Evolutionary conservation across 2,113 vertebrate genomes (phyloP), one percentile per base, ranked within the genome.

Genomic region (Camelus bactrianus): DNA sequence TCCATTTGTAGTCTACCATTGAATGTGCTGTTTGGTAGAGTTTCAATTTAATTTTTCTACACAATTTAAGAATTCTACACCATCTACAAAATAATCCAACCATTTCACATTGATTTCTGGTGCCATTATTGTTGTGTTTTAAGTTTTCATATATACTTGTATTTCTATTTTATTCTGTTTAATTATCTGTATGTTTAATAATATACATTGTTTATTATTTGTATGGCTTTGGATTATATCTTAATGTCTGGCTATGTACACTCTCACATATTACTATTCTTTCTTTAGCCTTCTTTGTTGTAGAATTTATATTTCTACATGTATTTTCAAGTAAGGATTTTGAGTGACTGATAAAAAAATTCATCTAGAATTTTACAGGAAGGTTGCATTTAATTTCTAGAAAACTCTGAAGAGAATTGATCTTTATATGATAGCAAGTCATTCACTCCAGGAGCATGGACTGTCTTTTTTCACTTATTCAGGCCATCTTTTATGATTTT

Each of bases 41-140:
- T 84, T 92, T 50, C 14, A 58, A 38, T 92, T 96, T 62, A 56
- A 38, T 58, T 73, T 92, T 96, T 60, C 62, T 79, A 32, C 3
- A 32, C 8, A 24, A 13, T n/a, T 83, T 6, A 69, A 84, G 89
- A 93, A 70, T 42, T 72, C n/a, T 24, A 88, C 1, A 81, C 15
- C 11, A 38, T 17, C 7, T 70, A 70, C 1, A 91, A 65, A 91
- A 67, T 38, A 91, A 87, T 58, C 8, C 50, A 77, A 77, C 0
- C 3, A 70, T 91, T 69, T 19, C 35, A n/a, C 26, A 48, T 48
- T 54, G 82, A 80, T 73, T 83, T 88, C 32, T 73, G 48, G 69
- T 24, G 30, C 15, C 7, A 79, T 83, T 32, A 56, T 24, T 60
- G 50, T 54, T n/a, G 13, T 50, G n/a, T 93, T 85, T 60, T 95